phyloP scores from a whole-genome alignment of 2,888 invertebrate species.

The Habroteleia sp. region DNA sequence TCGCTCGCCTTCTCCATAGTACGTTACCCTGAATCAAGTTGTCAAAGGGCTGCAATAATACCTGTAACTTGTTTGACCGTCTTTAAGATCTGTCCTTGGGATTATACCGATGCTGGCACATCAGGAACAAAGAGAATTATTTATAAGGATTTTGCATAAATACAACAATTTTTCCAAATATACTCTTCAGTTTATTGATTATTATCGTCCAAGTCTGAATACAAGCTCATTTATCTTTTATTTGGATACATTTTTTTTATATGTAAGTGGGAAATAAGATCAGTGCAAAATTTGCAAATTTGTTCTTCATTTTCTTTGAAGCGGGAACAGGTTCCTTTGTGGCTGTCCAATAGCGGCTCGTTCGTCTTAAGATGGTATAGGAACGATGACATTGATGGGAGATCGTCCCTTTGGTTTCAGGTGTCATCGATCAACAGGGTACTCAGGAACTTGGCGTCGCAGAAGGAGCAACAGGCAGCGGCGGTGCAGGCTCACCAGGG shows the following conservation, averaged over 20 bases:
- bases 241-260: too few relatives aligned
- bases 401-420: constrained; percentile 82
- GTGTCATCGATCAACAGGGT: constrained; percentile 99
- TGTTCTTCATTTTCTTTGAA: constrained; percentile 24
- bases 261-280: background rate
- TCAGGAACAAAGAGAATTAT: too few relatives aligned
- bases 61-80: background rate
- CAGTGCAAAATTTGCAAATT: constrained; percentile 1
- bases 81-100: background rate
- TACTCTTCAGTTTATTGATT: too few relatives aligned
- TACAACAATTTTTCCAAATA: too few relatives aligned
- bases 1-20: constrained; percentile 40
- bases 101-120: background rate
- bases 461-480: constrained; percentile 95
- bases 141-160: too few relatives aligned
- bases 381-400: constrained; percentile 30
- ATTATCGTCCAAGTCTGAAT: too few relatives aligned
- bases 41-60: constrained; percentile 8
- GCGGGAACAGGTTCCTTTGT: constrained; percentile 40
- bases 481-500: constrained; percentile 83
- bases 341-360: constrained; percentile 18
- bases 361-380: constrained; percentile 23
- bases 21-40: constrained; percentile 25
- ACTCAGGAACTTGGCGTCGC: constrained; percentile 95
- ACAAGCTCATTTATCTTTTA: too few relatives aligned